Percentiles rank a stretch among this genome's conserved stretches.
These are phyloP conservation scores for Poecilia latipinna DNA, from an alignment of 2,113 vertebrate genomes.

Conservation along the genomic window DNA sequence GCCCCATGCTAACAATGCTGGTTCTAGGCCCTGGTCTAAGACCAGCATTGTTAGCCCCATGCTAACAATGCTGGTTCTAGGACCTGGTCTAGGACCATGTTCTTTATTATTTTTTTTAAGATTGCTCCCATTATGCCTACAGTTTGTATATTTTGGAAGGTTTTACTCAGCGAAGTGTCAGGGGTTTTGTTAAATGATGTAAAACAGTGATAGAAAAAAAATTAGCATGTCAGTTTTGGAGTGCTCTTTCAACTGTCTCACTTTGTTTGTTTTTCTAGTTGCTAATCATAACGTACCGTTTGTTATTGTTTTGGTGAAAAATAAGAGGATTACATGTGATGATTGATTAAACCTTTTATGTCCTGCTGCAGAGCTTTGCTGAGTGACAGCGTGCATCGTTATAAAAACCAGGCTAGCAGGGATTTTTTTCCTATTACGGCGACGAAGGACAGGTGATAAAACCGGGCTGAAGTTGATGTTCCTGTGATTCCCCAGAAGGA, in stretches of 20 bases:
- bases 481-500: not conserved
- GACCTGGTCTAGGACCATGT: too few species aligned
- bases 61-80: too few species aligned
- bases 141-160: too few species aligned
- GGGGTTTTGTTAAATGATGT: not conserved
- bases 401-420: not conserved
- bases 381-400: not conserved
- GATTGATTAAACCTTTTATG: not conserved
- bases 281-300: not conserved
- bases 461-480: not conserved
- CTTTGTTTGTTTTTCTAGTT: not conserved
- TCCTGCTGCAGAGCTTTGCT: not conserved
- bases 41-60: too few species aligned
- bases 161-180: too few species aligned
- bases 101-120: too few species aligned
- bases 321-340: not conserved
- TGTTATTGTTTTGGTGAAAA: not conserved
- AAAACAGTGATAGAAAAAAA: not conserved
- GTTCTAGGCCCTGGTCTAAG: too few species aligned
- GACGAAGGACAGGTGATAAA: not conserved
- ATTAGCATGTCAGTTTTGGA: not conserved
- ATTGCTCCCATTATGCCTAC: too few species aligned
- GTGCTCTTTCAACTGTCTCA: not conserved
- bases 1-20: too few species aligned
- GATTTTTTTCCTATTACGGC: not conserved